Evolutionary conservation across 1,140 invertebrate species (phyloP).

Genomic region (Pararge aegeria): DNA sequence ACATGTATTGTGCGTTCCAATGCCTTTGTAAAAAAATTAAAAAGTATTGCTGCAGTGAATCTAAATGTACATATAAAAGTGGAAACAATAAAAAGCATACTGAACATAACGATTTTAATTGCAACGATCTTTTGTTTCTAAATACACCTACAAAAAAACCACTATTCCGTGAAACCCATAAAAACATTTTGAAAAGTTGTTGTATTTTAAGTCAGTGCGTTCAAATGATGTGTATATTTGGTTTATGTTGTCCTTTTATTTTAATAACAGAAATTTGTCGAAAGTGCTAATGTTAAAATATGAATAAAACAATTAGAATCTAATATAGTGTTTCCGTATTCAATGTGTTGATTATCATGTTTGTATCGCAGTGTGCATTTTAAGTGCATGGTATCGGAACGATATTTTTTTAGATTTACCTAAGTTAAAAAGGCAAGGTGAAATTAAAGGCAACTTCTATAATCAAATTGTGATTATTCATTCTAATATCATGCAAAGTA

Average conservation of each 20-base stretch:
- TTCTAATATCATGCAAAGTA: too few relatives aligned
- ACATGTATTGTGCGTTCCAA: neutral
- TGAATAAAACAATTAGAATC: constrained; percentile 8
- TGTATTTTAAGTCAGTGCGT: neutral
- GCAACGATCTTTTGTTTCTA: neutral
- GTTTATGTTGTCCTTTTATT: constrained; percentile 20
- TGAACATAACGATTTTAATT: neutral
- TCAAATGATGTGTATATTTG: constrained; percentile 14
- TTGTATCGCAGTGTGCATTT: too few relatives aligned
- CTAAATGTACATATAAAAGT: neutral
- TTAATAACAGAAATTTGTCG: constrained; percentile 12
- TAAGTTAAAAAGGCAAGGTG: too few relatives aligned
- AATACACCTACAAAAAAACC: neutral
- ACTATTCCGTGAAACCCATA: neutral
- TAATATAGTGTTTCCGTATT: too few relatives aligned
- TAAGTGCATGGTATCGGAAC: too few relatives aligned
- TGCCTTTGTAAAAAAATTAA: neutral
- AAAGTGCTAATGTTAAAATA: constrained; percentile 18
- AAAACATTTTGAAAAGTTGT: neutral
- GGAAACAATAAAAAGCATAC: neutral
- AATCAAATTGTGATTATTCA: too few relatives aligned
- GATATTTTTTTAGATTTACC: too few relatives aligned
- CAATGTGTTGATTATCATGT: too few relatives aligned
- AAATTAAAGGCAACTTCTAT: too few relatives aligned
- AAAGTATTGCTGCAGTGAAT: neutral